These are phyloP conservation scores for Armadillidium nasatum DNA, from an alignment of 1,140 invertebrate species.

Conservation along the genomic window DNA sequence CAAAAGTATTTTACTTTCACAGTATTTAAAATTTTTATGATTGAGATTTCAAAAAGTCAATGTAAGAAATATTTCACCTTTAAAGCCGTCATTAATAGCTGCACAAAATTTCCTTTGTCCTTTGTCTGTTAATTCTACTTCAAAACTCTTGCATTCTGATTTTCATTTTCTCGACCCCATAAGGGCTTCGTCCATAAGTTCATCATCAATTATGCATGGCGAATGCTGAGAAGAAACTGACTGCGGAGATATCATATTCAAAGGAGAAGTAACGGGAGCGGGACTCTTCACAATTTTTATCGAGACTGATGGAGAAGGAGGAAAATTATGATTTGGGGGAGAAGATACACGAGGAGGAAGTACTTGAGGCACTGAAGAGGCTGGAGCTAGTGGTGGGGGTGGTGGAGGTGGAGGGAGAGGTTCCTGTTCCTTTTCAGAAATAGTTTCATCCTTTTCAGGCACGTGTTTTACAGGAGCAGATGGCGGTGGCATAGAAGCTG, in stretches of 20 bases:
- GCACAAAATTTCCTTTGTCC: too few species aligned
- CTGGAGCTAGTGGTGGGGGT: constrained; percentile 22
- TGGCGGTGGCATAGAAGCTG: neutral
- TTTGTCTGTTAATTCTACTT: too few species aligned
- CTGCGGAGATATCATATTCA: constrained; percentile 57
- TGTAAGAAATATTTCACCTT: too few species aligned
- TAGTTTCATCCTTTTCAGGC: neutral
- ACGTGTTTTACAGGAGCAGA: neutral
- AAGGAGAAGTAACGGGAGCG: constrained; percentile 53
- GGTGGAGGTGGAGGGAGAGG: constrained; percentile 23
- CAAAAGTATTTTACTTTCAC: too few species aligned
- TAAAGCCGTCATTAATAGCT: too few species aligned
- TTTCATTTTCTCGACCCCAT: constrained; percentile 63
- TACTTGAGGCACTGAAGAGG: neutral
- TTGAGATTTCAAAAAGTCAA: too few species aligned
- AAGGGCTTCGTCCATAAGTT: constrained; percentile 80
- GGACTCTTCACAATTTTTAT: constrained; percentile 74
- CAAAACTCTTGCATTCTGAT: neutral
- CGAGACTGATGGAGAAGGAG: constrained; percentile 62
- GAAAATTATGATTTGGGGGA: constrained; percentile 26
- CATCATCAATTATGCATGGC: constrained; percentile 78
- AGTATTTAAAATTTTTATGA: too few species aligned
- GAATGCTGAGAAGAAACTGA: constrained; percentile 58
- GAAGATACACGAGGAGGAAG: constrained; percentile 16
- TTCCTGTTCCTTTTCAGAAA: constrained; percentile 5